A percentile compares a stretch with the other conserved stretches of the same genome.
Conservation (phyloP, 2,113 vertebrate species). For the Antechinus flavipes region DNA sequence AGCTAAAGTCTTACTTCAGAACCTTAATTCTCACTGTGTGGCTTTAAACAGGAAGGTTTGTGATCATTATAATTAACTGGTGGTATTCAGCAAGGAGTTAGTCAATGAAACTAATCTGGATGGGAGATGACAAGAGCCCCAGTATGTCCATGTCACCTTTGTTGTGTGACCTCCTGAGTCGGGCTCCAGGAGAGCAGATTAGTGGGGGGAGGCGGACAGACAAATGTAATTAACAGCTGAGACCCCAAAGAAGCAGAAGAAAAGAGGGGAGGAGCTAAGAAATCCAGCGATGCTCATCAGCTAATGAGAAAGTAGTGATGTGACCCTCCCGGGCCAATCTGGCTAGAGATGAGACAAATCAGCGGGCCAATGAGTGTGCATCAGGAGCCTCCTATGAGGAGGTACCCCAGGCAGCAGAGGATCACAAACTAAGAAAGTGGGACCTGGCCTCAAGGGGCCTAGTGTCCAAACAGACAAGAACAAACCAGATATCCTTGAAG, state of each 20-base stretch:
- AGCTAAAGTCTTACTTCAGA: slow-evolving; percentile 88
- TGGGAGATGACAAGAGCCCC: slow-evolving; percentile 82
- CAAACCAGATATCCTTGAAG: background rate
- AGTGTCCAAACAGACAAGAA: background rate
- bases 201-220: slow-evolving; percentile 82
- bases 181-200: slow-evolving; percentile 77
- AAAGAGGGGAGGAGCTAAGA: background rate
- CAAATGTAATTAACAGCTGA: slow-evolving; percentile 84
- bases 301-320: background rate
- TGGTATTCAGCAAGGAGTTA: slow-evolving; percentile 81
- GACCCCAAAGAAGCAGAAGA: slow-evolving; percentile 62
- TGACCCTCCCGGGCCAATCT: background rate
- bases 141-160: slow-evolving; percentile 81
- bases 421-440: background rate
- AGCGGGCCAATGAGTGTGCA: background rate
- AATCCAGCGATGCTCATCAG: background rate
- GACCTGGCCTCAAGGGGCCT: background rate
- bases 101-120: slow-evolving; percentile 82
- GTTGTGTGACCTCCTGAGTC: slow-evolving; percentile 80
- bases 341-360: background rate
- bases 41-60: slow-evolving; percentile 78
- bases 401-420: background rate
- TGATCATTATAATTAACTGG: slow-evolving; percentile 86
- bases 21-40: slow-evolving; percentile 84
- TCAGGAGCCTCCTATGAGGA: background rate